A percentile compares a stretch with the other conserved stretches of the same genome.
phyloP scores from a whole-genome alignment of 2,888 invertebrate genomes.

The Hyles lineata region DNA sequence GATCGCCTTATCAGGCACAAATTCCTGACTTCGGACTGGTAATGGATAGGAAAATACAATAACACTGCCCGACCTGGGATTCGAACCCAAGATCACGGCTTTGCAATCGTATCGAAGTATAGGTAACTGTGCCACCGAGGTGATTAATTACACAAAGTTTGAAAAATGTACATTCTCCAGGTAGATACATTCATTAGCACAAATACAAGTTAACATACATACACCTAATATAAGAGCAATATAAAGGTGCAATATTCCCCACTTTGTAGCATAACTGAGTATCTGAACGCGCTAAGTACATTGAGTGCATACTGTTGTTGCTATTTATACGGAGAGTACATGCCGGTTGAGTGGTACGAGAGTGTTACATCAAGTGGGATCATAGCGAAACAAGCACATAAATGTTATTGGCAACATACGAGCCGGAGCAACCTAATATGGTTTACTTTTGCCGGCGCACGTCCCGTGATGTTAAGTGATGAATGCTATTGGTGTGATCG shows the following conservation, averaged over 20 bases:
- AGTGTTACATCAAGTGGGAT: conserved; percentile 35
- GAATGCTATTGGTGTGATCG: conserved; percentile 44
- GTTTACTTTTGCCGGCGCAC: conserved; percentile 53
- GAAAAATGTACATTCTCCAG: no score
- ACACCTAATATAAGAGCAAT: no score
- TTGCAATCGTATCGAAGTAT: no score
- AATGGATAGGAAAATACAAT: no score
- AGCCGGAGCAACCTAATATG: conserved; percentile 44
- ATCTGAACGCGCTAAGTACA: not conserved
- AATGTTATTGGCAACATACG: conserved; percentile 45
- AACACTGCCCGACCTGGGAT: no score
- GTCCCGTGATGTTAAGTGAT: conserved; percentile 52
- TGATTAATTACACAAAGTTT: no score
- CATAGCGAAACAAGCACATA: conserved; percentile 45
- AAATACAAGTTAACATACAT: no score
- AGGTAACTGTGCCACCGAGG: no score
- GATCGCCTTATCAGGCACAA: no score
- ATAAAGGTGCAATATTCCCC: not conserved
- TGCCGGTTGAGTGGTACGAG: not conserved
- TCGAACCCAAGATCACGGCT: no score
- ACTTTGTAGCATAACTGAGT: not conserved
- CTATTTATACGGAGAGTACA: not conserved
- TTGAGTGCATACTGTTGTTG: conserved; percentile 18
- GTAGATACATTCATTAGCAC: no score
- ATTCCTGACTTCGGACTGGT: no score